Percentiles rank a stretch among this genome's conserved stretches.
These are phyloP conservation scores for Apocrypta bakeri DNA, from an alignment of 1,140 invertebrate species.

Conservation along the genomic window DNA sequence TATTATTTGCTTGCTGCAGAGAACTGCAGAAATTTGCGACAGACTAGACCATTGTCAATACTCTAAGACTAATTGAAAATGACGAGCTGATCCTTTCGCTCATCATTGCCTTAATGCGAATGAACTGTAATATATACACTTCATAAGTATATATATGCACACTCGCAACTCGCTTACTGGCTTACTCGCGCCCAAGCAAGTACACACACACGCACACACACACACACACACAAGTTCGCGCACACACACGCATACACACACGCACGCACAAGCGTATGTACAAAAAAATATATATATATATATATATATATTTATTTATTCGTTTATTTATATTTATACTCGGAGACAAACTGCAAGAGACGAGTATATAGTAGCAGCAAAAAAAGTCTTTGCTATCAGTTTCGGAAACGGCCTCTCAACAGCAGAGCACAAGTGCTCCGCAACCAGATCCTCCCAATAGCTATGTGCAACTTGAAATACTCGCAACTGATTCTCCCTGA, in stretches of 20 bases:
- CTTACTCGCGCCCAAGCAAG: too few species aligned
- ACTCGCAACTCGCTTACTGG: too few species aligned
- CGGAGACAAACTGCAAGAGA: not conserved
- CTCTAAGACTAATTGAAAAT: not conserved
- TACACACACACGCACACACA: too few species aligned
- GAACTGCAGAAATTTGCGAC: not conserved
- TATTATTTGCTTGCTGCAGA: not conserved
- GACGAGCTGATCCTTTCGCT: not conserved
- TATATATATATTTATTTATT: not conserved
- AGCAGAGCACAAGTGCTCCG: not conserved
- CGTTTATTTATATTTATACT: too few species aligned
- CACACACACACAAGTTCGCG: too few species aligned
- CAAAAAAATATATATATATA: too few species aligned
- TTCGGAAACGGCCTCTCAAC: not conserved
- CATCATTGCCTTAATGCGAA: too few species aligned
- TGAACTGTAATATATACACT: too few species aligned
- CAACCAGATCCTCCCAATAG: not conserved
- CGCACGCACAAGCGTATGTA: too few species aligned
- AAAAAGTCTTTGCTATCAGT: not conserved
- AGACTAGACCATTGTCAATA: not conserved
- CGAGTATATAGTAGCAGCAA: too few species aligned
- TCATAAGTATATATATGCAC: too few species aligned
- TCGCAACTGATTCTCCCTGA: not conserved
- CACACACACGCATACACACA: too few species aligned
- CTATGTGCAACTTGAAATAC: not conserved